Base-by-base conservation (phyloP, 2,797 vertebrate genomes). In the Delichon dasypus region DNA sequence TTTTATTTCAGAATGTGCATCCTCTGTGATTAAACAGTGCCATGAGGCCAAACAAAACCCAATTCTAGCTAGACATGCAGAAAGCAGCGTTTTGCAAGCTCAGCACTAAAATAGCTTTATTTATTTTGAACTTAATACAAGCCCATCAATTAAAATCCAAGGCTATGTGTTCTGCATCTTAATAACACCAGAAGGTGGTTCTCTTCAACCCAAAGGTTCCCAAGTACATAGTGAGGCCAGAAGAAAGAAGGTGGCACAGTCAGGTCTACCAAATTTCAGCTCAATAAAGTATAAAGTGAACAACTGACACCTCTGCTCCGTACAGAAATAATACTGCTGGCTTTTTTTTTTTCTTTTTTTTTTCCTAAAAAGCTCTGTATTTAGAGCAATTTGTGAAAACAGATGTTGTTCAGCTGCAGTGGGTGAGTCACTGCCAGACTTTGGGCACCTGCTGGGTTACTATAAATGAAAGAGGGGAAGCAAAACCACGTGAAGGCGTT, bases 321-420 rank as follows among this genome's bases (percentile, higher is more conserved):
- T 22, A 57, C 9, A 51, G 79, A 85, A 85, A 40, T 67, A 83
- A 71, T 15, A 21, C 13, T 22, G 44, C 19, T 34, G 34, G 34
- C n/a, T 36, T 74, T 88, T 80, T 38, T 36, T 77, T 36, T 74
- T 88, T 80, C 29, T 36, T 74, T 88, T 80, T n/a, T 74, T 88
- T 80, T 61, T 54, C 44, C 44, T 54, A 23, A 89, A 85, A 92
- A 29, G 7, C 48, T 48, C 47, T 6, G 10, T 21, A 32, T 85
- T 88, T 83, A 74, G 57, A 74, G 80, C 34, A 77, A 72, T 83
- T 65, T 80, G 53, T 83, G 79, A 45, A 74, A 91, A 81, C 85
- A 94, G 65, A 91, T 66, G 70, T 62, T 95, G 53, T 68, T 84
- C 47, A 72, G 88, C 57, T 92, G 86, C 80, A 88, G 50, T 5